These are phyloP conservation scores for Schmidtea mediterranea DNA, from an alignment of 1,140 invertebrate genomes.

Conservation along the genomic window DNA sequence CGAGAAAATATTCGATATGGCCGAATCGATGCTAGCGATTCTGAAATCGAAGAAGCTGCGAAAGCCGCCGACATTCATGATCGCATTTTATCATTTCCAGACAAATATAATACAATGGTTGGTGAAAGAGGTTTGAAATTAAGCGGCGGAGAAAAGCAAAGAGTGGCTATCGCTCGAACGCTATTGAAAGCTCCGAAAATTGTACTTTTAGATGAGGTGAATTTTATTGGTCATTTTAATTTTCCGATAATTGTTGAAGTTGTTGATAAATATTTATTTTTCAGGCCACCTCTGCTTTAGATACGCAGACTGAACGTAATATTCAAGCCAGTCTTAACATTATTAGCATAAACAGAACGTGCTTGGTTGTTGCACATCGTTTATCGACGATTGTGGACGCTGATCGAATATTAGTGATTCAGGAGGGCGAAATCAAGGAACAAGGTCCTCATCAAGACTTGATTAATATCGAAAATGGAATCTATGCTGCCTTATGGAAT, in stretches of 20 bases:
- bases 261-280: neutral
- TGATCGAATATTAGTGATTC: constrained; percentile 63
- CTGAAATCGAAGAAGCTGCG: constrained; percentile 59
- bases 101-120: constrained; percentile 37
- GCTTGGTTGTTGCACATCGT: constrained; percentile 60
- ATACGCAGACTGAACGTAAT: constrained; percentile 25
- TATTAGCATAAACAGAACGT: constrained; percentile 47
- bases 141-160: constrained; percentile 46
- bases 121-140: constrained; percentile 35
- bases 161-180: constrained; percentile 23
- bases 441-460: constrained; percentile 31
- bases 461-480: neutral
- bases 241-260: neutral
- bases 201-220: constrained; percentile 22
- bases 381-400: constrained; percentile 72
- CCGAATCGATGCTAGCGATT: constrained; percentile 41
- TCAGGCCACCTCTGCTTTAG: constrained; percentile 25
- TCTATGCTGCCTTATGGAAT: no score
- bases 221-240: neutral
- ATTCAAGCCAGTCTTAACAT: constrained; percentile 19
- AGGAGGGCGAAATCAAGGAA: constrained; percentile 66
- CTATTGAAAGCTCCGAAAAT: constrained; percentile 22
- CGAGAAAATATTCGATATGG: constrained; percentile 86
- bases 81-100: constrained; percentile 17
- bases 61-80: constrained; percentile 73